A percentile compares a stretch with the other conserved stretches of the same genome.
Evolutionary conservation across 2,113 vertebrate genomes (phyloP).

Genomic region (Lanius ludovicianus): DNA sequence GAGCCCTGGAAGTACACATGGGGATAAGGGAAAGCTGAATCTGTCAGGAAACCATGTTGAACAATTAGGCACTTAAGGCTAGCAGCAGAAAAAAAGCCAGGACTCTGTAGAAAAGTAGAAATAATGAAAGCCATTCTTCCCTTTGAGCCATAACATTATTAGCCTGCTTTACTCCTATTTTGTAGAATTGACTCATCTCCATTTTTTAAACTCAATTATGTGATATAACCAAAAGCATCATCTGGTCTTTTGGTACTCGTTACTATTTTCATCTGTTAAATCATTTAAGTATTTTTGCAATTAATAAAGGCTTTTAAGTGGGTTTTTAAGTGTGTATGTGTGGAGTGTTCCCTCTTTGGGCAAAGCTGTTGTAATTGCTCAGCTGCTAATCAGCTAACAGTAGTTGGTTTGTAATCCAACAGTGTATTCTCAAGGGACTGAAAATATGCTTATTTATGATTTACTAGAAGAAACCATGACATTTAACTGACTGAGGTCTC

Average conservation of each 20-base stretch:
- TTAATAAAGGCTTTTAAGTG: background rate
- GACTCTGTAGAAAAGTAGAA: conserved; percentile 14
- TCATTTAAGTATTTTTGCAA: conserved; percentile 24
- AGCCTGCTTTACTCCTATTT: background rate
- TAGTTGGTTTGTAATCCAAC: background rate
- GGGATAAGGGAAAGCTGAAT: conserved; percentile 4
- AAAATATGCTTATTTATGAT: background rate
- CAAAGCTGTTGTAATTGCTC: background rate
- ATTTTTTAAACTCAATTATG: background rate
- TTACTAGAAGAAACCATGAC: background rate
- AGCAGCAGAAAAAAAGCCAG: background rate
- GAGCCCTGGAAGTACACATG: background rate
- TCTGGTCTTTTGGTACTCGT: conserved; percentile 9
- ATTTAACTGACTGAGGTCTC: background rate
- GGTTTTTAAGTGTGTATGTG: background rate
- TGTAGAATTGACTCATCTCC: background rate
- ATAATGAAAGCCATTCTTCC: conserved; percentile 38
- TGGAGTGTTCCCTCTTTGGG: background rate
- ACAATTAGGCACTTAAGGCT: background rate
- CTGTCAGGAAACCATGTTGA: background rate
- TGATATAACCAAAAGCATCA: background rate
- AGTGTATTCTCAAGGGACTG: background rate
- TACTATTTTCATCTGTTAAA: conserved; percentile 32
- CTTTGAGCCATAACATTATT: background rate
- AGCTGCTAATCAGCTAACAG: background rate